Percentiles rank a stretch among this genome's conserved stretches.
Evolutionary conservation across 2,113 vertebrate species (phyloP).

Genomic region (Burhinus oedicnemus): DNA sequence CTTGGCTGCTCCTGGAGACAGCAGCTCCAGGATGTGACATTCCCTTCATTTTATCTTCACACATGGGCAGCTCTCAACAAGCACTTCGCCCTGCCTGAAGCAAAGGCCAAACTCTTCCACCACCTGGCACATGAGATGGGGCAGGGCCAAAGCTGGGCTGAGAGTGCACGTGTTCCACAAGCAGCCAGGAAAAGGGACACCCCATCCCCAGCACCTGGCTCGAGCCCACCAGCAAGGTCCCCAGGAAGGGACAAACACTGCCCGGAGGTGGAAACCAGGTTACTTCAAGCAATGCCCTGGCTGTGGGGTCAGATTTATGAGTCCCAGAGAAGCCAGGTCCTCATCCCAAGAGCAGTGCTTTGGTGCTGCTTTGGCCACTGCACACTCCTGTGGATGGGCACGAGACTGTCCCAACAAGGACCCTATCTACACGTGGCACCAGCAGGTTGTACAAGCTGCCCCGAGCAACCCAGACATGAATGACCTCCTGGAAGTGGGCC

Average conservation of each 20-base stretch:
- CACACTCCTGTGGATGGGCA: neutral
- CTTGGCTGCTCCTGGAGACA: neutral
- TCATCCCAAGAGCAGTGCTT: neutral
- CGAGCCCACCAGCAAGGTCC: neutral
- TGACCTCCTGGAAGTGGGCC: neutral
- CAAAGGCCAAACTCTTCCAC: neutral
- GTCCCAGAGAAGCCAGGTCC: neutral
- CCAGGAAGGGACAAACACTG: neutral
- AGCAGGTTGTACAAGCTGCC: neutral
- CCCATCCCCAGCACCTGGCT: neutral
- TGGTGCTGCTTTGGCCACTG: neutral
- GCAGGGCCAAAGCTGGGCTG: neutral
- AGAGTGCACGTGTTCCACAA: rapidly evolving
- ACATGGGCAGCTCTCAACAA: conserved; percentile 32
- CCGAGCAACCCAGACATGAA: neutral
- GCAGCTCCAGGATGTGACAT: conserved; percentile 4
- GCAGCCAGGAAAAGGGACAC: neutral
- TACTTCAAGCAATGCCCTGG: neutral
- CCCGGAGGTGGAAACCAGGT: neutral
- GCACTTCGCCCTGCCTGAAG: neutral
- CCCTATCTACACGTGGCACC: rapidly evolving
- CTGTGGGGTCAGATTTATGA: neutral
- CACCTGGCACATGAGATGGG: neutral
- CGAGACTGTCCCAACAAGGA: neutral
- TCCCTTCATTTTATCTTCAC: conserved; percentile 41